Base-by-base conservation (phyloP, 2,888 invertebrate species). In the Octodonta nipae region DNA sequence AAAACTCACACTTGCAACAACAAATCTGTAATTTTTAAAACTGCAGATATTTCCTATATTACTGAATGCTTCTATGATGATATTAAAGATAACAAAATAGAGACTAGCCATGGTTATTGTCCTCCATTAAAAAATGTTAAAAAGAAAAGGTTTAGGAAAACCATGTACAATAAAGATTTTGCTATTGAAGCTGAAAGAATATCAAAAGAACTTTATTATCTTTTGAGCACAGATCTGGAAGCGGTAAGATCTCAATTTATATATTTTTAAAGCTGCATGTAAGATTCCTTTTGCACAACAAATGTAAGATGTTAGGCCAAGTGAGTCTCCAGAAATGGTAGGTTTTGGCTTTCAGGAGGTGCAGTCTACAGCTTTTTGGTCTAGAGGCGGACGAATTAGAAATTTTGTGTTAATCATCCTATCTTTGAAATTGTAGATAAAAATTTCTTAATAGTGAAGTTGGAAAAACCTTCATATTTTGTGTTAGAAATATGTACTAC, bases 51-150 rank as follows among this genome's bases (percentile, higher is more conserved):
- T 33, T 70, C 69, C 14, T 52, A 73, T 64, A 68, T 77, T 58
- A 50, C 75, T 45, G 57, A 72, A 15, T 73, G 74, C 35, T 63
- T 60, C 46, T 65, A 66, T 44, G 66, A 67, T 30, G 65, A 66
- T 13, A 34, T 30, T 2, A 4, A 22, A n/a, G 22, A 22, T 11
- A 22, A 22, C 10, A 38, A 37, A 15, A 30, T 5, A 4, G 42
- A 46, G 15, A 33, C 32, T 12, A 70, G 70, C 15, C 79, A 81
- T 57, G 81, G 81, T 16, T 53, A 79, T 14, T 71, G 77, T 2
- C 71, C 75, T 5, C 77, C 80, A 1, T 53, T 82, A 55, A 81
- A 80, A 53, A 80, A 79, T 58, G 78, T 75, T 1, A 60, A 73
- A 13, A 73, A 69, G 45, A 63, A 72, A 40, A 60, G 78, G 37